Evolutionary conservation across 2,797 vertebrate species (phyloP), one percentile per base, ranked within the genome.

Genomic region (Sphaeramia orbicularis): DNA sequence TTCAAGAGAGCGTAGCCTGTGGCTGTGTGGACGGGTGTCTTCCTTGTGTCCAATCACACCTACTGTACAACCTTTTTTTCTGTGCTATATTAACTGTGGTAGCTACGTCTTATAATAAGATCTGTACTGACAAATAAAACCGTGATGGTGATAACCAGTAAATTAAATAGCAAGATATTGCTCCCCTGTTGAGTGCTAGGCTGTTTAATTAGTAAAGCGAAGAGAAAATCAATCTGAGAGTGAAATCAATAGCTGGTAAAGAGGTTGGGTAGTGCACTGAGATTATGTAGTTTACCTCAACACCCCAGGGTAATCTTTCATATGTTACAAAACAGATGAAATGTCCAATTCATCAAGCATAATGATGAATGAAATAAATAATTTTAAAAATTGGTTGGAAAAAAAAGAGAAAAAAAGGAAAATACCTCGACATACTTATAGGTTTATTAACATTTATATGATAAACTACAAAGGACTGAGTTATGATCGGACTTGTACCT

Each of bases 401-500:
- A 27, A 27, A 15, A 42, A 42, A 14, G 4, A 42, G 8, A 13
- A 42, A 42, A n/a, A 35, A 35, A 35, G 14, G 4, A 15, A 15
- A 42, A 42, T 42, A 10, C 8, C 9, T 35, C 32, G 32, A 35
- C 32, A 27, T 27, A 27, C 24, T n/a, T 27, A 27, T 6, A 27
- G 6, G 24, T 5, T 6, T 27, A 16, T 27, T 52, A 48, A 14
- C 30, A 30, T 41, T 57, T 9, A 5, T n/a, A 12, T 61, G 37
- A 78, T 19, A 18, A 64, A 65, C 5, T 9, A 51, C 15, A 1
- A 3, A 4, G 24, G 27, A 14, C 36, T 67, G n/a, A 36, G n/a
- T 32, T 41, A 11, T 37, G 27, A 69, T 71, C 45, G 74, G 35
- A 68, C 5, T 1, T 27, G 72, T 92, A 98, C 97, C 97, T 95